phyloP scores from a whole-genome alignment of 1,140 invertebrate genomes.

The Drosophila pseudoobscura region DNA sequence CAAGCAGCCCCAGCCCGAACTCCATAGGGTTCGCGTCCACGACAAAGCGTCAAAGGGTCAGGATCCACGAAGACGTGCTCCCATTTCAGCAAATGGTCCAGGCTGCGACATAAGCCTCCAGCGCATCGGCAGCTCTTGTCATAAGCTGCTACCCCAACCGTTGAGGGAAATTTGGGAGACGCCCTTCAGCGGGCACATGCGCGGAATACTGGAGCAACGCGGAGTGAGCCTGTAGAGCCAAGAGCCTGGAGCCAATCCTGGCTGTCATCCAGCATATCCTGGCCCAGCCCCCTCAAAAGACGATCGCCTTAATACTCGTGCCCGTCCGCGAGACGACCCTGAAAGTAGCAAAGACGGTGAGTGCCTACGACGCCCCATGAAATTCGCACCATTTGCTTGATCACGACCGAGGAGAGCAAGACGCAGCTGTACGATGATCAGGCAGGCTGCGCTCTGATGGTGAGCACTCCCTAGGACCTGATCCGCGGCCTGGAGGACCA shows the following conservation, averaged over 20 bases:
- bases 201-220: too few relatives aligned
- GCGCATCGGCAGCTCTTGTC: too few relatives aligned
- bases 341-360: conserved; percentile 95
- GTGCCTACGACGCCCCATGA: conserved; percentile 92
- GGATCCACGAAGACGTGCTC: too few relatives aligned
- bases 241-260: conserved; percentile 90
- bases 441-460: conserved; percentile 90
- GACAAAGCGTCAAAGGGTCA: too few relatives aligned
- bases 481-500: conserved; percentile 95
- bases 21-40: too few relatives aligned
- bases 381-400: conserved; percentile 93
- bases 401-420: conserved; percentile 91
- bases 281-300: conserved; percentile 92
- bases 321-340: conserved; percentile 96
- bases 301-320: conserved; percentile 93
- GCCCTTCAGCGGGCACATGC: conserved; percentile 82
- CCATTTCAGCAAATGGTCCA: neutral
- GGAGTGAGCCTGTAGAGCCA: conserved; percentile 82
- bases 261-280: conserved; percentile 94
- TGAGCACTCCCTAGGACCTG: conserved; percentile 96
- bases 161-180: neutral
- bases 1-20: too few relatives aligned
- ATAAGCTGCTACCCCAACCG: conserved; percentile 3
- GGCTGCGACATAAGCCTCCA: neutral
- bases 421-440: conserved; percentile 92